These are phyloP conservation scores for Meta bourneti DNA, from an alignment of 2,888 invertebrate species.

Conservation along the genomic window DNA sequence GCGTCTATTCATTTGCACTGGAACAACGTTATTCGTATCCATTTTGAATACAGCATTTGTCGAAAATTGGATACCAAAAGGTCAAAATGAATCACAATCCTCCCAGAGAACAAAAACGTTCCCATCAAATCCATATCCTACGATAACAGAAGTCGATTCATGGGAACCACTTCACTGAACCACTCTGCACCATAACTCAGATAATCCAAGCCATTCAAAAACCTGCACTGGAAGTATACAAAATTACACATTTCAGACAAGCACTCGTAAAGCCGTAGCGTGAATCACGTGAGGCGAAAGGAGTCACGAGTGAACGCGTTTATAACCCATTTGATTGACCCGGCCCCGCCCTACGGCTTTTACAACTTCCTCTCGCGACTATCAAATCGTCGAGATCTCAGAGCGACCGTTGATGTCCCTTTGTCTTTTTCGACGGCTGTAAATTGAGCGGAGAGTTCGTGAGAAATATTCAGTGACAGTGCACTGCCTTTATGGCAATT, in stretches of 20 bases:
- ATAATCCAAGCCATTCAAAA: not conserved
- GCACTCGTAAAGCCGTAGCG: not conserved
- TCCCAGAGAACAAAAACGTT: too few species aligned
- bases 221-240: not conserved
- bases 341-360: constrained; percentile 11
- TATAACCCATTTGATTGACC: constrained; percentile 23
- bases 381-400: constrained; percentile 27
- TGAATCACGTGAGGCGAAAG: constrained; percentile 1
- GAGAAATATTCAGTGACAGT: constrained; percentile 2
- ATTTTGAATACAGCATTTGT: too few species aligned
- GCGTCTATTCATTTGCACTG: too few species aligned
- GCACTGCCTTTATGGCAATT: not conserved
- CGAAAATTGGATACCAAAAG: too few species aligned
- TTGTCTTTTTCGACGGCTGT: constrained; percentile 3
- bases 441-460: constrained; percentile 4
- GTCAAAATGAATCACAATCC: too few species aligned
- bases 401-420: not conserved
- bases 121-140: too few species aligned
- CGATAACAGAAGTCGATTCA: too few species aligned
- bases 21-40: too few species aligned
- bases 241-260: not conserved
- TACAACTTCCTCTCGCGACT: constrained; percentile 26
- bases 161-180: too few species aligned
- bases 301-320: constrained; percentile 23
- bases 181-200: too few species aligned